phyloP scores from a whole-genome alignment of 2,888 invertebrate species.

The Gymnocheta viridis region DNA sequence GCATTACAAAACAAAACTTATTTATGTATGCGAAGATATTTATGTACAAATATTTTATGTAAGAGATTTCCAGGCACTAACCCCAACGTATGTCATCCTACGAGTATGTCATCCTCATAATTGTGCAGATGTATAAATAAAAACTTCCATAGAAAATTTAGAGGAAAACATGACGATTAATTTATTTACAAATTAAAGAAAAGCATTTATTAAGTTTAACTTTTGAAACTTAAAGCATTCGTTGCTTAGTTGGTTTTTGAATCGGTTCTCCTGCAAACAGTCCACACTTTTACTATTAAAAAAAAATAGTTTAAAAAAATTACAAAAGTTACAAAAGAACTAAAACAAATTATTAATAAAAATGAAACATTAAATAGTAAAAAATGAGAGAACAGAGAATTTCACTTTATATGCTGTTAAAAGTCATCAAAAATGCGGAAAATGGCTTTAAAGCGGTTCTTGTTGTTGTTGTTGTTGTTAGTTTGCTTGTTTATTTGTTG shows the following conservation, averaged over 20 bases:
- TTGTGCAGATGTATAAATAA: background rate
- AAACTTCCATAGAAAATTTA: background rate
- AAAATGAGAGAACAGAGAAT: conserved; percentile 35
- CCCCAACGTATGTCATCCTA: background rate
- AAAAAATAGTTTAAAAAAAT: conserved; percentile 21
- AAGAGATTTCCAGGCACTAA: background rate
- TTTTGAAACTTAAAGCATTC: conserved; percentile 27
- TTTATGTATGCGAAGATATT: no score
- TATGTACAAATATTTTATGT: no score
- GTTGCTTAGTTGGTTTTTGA: conserved; percentile 18
- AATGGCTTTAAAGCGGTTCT: conserved; percentile 60
- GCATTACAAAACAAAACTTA: no score
- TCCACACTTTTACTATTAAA: conserved; percentile 37
- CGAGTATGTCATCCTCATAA: no score
- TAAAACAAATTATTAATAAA: background rate
- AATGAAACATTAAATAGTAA: conserved; percentile 26
- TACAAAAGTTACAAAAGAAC: background rate
- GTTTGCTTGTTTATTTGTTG: conserved; percentile 18
- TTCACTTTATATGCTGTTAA: conserved; percentile 53
- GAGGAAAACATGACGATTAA: background rate
- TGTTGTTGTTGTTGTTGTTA: conserved; percentile 29
- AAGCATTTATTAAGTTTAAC: background rate
- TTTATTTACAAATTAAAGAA: background rate
- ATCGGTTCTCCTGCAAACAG: conserved; percentile 11
- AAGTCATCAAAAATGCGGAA: conserved; percentile 67